Evolutionary conservation across 2,113 vertebrate genomes (phyloP).

Genomic region (Petaurus breviceps): DNA sequence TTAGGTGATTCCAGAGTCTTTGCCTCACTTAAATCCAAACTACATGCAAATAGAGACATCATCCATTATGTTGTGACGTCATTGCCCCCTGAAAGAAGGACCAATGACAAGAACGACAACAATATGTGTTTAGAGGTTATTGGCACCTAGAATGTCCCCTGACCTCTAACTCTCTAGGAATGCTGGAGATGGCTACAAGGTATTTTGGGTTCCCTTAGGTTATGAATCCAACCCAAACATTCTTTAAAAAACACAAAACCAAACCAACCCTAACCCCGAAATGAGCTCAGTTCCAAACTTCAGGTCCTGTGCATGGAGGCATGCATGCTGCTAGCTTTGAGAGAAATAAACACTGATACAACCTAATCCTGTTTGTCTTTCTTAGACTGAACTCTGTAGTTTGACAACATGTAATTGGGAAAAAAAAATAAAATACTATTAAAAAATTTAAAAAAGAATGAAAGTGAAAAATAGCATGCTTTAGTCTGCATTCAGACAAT

Average conservation of each 20-base stretch:
- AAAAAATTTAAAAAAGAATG: neutral
- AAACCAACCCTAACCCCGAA: no score
- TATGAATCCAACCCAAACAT: neutral
- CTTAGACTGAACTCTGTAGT: no score
- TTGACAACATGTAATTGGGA: no score
- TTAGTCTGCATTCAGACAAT: neutral
- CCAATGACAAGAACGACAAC: neutral
- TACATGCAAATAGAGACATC: neutral
- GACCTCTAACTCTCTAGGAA: neutral
- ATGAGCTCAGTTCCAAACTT: no score
- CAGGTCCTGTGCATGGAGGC: no score
- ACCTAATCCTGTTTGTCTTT: no score
- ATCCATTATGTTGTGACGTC: neutral
- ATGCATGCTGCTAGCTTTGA: no score
- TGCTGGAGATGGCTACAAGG: neutral
- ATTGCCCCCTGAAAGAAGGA: neutral
- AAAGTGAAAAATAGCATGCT: neutral
- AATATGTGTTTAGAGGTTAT: neutral
- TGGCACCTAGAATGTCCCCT: neutral
- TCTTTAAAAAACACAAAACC: no score
- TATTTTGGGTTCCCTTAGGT: neutral
- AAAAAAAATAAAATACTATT: no score
- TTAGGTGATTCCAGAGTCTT: no score
- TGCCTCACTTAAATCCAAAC: neutral
- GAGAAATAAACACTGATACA: no score